Evolutionary conservation across 2,797 vertebrate species (phyloP), one percentile per base, ranked within the genome.

Genomic region (Pelodytes ibericus): DNA sequence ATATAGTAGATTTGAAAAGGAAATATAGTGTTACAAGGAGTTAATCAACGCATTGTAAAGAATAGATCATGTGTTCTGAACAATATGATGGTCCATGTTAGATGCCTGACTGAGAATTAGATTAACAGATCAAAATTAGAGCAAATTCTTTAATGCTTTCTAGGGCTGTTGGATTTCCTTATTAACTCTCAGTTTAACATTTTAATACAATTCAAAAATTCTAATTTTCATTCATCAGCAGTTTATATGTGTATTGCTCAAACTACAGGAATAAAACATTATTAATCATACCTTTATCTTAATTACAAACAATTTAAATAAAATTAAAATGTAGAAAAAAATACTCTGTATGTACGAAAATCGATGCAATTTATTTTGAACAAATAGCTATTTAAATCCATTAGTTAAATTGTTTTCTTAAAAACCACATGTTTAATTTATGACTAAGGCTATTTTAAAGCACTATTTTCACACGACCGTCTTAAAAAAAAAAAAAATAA

Each of bases 1-100:
- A 68, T 68, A 71, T 47, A 63, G 49, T n/a, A 30, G 30, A 76
- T 44, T 24, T 60, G 26, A 57, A 41, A n/a, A 41, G 71, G 70
- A 78, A 73, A 79, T 73, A 69, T 79, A 74, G 71, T 57, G 56
- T 78, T 78, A 61, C 70, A 72, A 73, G 57, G 22, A 69, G 77
- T 74, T 79, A 73, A 79, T 69, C 58, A 67, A 63, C 51, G 71
- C 71, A 56, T 30, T 33, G 76, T 61, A 69, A 16, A 51, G 70
- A 62, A 44, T 33, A 68, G 56, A 73, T 44, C 30, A 62, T 44
- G 44, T 60, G 41, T 15, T 22, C 25, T 27, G 36, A 44, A 61
- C 56, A 51, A 61, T 68, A 69, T 36, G 44, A 62, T 36, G 39
- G 62, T 53, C 26, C n/a, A 25, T 31, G 25, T 22, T 58, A 44